phyloP scores from a whole-genome alignment of 2,888 invertebrate species.

The Psylliodes chrysocephalus region DNA sequence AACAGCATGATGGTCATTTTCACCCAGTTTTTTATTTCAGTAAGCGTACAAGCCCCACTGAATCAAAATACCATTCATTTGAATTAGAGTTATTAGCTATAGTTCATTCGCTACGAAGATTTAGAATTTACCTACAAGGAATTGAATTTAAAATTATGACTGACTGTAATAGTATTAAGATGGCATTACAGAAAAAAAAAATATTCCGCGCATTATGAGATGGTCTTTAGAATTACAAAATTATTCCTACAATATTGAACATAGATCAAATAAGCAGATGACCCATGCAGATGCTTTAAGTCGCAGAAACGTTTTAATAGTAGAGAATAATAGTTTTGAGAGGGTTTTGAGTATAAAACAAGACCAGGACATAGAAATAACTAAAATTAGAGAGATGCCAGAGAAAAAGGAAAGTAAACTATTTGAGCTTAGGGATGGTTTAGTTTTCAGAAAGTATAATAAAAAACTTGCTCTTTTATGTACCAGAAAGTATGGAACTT shows the following conservation, averaged over 20 bases:
- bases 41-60: slow-evolving; percentile 6
- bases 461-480: too few species aligned
- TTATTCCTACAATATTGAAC: slow-evolving; percentile 2
- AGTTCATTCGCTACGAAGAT: too few species aligned
- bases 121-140: too few species aligned
- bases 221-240: background rate
- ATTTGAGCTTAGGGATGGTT: background rate
- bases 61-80: background rate
- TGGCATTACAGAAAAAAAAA: background rate
- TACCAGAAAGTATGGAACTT: background rate
- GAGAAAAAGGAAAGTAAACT: background rate
- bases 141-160: too few species aligned
- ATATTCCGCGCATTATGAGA: background rate
- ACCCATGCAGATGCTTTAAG: slow-evolving; percentile 39
- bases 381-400: slow-evolving; percentile 28
- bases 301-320: background rate
- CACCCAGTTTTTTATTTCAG: slow-evolving; percentile 24
- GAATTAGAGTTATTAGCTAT: background rate
- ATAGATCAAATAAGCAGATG: slow-evolving; percentile 33
- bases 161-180: too few species aligned
- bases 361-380: slow-evolving; percentile 31
- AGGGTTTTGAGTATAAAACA: too few species aligned
- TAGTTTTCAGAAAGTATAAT: too few species aligned
- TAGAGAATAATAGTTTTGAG: slow-evolving; percentile 4
- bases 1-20: slow-evolving; percentile 17